Percentiles rank a stretch among this genome's conserved stretches.
Evolutionary conservation across 2,797 vertebrate genomes (phyloP).

Genomic region (Sebastolobus altivelis): DNA sequence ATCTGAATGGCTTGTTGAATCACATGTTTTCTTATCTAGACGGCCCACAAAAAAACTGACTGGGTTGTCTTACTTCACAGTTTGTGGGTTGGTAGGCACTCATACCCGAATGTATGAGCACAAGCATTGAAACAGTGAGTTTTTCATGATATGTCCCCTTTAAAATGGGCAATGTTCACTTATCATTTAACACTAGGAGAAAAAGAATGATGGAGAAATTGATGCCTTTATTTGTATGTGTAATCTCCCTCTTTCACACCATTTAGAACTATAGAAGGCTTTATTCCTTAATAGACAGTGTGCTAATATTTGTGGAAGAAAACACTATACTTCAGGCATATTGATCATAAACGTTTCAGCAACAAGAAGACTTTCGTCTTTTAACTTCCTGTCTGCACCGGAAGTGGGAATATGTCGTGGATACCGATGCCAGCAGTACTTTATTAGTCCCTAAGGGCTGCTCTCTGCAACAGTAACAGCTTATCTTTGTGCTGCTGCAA

Average conservation of each 20-base stretch:
- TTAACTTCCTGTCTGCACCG: background rate
- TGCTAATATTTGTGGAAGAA: background rate
- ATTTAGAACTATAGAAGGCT: background rate
- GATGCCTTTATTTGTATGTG: background rate
- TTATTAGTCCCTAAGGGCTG: background rate
- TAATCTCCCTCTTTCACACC: background rate
- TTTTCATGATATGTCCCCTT: background rate
- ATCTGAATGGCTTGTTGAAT: too few species aligned
- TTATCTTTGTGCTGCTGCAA: background rate
- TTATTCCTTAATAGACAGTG: background rate
- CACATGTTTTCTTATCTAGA: fast-evolving
- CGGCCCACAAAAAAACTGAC: too few species aligned
- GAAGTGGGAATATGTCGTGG: background rate
- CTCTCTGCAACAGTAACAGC: background rate
- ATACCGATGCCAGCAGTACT: too few species aligned
- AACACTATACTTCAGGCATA: too few species aligned
- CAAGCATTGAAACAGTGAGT: too few species aligned
- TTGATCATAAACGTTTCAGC: background rate
- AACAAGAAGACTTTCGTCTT: background rate
- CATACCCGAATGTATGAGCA: too few species aligned
- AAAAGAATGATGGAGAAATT: too few species aligned
- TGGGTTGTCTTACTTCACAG: too few species aligned
- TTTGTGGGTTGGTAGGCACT: too few species aligned
- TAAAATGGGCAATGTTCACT: background rate
- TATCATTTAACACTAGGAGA: background rate